Conservation (phyloP, 2,113 vertebrate species). For the Orthonyx spaldingii region DNA sequence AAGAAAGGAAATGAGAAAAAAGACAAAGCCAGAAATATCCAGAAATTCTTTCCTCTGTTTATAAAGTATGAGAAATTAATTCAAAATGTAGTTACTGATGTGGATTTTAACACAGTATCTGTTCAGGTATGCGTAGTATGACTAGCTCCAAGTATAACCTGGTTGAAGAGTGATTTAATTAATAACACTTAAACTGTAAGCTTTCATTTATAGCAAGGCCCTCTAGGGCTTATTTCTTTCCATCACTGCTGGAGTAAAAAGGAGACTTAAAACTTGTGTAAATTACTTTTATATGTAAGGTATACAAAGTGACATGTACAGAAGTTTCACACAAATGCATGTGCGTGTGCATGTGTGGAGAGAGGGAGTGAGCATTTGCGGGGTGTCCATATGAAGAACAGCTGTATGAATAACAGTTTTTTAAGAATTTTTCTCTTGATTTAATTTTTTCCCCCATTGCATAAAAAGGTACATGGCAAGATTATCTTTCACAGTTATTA, state of each 20-base stretch:
- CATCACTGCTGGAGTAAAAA: not conserved
- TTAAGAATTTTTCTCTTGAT: not conserved
- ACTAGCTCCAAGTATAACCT: constrained; percentile 16
- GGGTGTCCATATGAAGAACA: not conserved
- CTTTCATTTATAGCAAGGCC: not conserved
- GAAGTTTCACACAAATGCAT: not conserved
- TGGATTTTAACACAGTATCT: constrained; percentile 46
- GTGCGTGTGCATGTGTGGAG: not conserved
- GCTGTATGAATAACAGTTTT: not conserved
- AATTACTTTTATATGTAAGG: not conserved
- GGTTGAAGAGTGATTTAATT: constrained; percentile 53
- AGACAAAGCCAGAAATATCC: not conserved
- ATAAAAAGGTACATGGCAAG: not conserved
- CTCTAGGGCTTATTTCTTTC: not conserved
- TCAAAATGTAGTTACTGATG: constrained; percentile 33
- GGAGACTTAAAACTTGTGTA: not conserved
- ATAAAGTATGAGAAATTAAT: constrained; percentile 4
- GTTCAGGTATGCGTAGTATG: constrained; percentile 29
- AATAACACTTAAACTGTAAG: constrained; percentile 22
- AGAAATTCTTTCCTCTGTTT: not conserved
- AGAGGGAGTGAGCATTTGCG: not conserved
- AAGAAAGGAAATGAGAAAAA: not conserved
- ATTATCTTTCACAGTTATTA: constrained; percentile 53
- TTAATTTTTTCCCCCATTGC: not conserved
- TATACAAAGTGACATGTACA: not conserved